A percentile compares a stretch with the other conserved stretches of the same genome.
These are phyloP conservation scores for Smittia sp. DNA, from an alignment of 2,888 invertebrate genomes.

Conservation along the genomic window DNA sequence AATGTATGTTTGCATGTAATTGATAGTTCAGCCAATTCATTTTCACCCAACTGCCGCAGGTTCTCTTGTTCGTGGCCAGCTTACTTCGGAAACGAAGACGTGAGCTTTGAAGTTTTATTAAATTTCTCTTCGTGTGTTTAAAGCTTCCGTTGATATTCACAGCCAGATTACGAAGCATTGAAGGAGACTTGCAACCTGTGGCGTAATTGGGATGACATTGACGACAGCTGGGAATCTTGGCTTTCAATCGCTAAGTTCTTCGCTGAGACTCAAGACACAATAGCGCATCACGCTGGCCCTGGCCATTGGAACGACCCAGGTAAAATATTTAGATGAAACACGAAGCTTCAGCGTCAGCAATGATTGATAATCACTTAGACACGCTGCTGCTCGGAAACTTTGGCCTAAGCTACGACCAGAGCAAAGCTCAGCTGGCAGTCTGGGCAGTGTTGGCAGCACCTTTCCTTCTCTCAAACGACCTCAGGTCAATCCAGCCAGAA, in stretches of 20 bases:
- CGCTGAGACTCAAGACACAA: constrained; percentile 59
- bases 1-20: constrained; percentile 53
- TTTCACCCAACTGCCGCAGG: not conserved
- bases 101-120: too few relatives aligned
- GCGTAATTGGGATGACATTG: constrained; percentile 66
- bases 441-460: constrained; percentile 73
- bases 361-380: not conserved
- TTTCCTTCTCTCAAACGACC: constrained; percentile 68
- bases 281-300: constrained; percentile 61
- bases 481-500: constrained; percentile 59
- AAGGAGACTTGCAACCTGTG: constrained; percentile 63
- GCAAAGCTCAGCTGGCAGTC: constrained; percentile 69
- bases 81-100: constrained; percentile 56
- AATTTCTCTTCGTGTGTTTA: too few relatives aligned
- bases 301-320: constrained; percentile 73
- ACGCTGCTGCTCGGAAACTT: constrained; percentile 61
- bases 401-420: constrained; percentile 66
- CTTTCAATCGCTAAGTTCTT: constrained; percentile 61
- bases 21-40: too few relatives aligned
- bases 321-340: constrained; percentile 21
- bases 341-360: too few relatives aligned
- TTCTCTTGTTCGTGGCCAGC: constrained; percentile 79
- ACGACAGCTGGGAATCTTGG: constrained; percentile 61
- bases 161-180: constrained; percentile 60
- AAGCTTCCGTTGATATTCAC: too few relatives aligned